phyloP scores from a whole-genome alignment of 2,888 invertebrate genomes.

The Mimumesa dahlbomi region DNA sequence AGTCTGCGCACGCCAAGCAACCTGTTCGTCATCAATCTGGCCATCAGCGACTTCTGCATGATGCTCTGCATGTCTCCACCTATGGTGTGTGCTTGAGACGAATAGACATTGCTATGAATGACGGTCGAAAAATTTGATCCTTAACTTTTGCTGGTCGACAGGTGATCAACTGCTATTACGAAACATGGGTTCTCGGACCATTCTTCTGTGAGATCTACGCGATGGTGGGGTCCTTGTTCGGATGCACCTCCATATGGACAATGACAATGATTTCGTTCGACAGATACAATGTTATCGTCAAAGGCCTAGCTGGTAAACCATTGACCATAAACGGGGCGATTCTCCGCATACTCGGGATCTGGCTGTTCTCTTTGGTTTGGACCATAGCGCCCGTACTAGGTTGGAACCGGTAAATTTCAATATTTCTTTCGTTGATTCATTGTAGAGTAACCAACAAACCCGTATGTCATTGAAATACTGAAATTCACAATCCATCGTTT shows the following conservation, averaged over 20 bases:
- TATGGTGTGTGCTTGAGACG: constrained; percentile 85
- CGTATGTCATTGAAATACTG: too few species aligned
- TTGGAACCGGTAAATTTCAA: constrained; percentile 86
- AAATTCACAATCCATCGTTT: constrained; percentile 4
- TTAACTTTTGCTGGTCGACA: constrained; percentile 32
- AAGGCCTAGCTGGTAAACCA: constrained; percentile 91
- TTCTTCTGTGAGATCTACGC: constrained; percentile 94
- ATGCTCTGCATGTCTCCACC: constrained; percentile 91
- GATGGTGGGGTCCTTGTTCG: constrained; percentile 92
- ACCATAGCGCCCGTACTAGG: constrained; percentile 92
- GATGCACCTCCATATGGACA: constrained; percentile 95
- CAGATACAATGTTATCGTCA: constrained; percentile 96
- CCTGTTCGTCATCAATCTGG: constrained; percentile 93
- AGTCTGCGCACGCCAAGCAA: constrained; percentile 93
- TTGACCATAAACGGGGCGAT: constrained; percentile 91
- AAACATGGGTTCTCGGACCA: constrained; percentile 85
- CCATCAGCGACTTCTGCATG: constrained; percentile 94
- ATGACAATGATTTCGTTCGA: constrained; percentile 96
- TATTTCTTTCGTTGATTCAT: neutral
- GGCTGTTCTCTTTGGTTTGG: constrained; percentile 90
- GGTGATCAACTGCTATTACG: constrained; percentile 90
- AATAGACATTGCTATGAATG: too few species aligned
- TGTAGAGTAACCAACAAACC: too few species aligned
- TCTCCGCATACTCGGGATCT: constrained; percentile 89
- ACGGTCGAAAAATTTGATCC: too few species aligned